phyloP scores from a whole-genome alignment of 2,888 invertebrate species.

The Sinotaia quadrata region DNA sequence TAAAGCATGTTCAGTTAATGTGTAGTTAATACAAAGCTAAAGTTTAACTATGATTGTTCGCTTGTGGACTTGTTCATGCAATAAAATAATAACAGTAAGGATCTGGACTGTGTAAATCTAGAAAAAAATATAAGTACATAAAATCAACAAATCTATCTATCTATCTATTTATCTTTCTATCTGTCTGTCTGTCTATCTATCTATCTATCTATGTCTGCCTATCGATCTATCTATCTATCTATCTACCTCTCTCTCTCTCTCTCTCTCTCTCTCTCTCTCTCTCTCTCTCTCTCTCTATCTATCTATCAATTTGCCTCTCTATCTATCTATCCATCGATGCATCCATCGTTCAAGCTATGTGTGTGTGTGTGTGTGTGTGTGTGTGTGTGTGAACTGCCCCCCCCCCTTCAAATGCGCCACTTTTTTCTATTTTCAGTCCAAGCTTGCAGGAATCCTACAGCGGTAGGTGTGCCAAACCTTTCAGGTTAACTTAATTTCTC shows the following conservation, averaged over 20 bases:
- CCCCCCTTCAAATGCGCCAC: neutral
- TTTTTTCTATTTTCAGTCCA: neutral
- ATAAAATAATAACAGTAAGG: neutral
- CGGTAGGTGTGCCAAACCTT: no score
- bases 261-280: conserved; percentile 20
- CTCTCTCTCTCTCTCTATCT: no score
- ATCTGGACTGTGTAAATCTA: neutral
- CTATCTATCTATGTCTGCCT: neutral
- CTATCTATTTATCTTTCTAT: no score
- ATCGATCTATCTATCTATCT: neutral
- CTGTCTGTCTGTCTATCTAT: conserved; percentile 4
- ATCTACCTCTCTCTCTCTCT: no score
- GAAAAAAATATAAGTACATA: neutral
- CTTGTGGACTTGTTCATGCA: no score
- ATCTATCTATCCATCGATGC: neutral
- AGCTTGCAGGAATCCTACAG: neutral
- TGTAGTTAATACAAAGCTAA: no score
- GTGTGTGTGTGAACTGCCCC: neutral
- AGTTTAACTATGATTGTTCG: no score
- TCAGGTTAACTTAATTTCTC: neutral
- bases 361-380: neutral
- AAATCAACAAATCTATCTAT: neutral
- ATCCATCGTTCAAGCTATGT: neutral
- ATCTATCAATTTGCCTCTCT: no score
- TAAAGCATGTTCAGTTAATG: no score